Conservation (phyloP, 2,888 invertebrate genomes). For the Zaprionus lineosus region DNA sequence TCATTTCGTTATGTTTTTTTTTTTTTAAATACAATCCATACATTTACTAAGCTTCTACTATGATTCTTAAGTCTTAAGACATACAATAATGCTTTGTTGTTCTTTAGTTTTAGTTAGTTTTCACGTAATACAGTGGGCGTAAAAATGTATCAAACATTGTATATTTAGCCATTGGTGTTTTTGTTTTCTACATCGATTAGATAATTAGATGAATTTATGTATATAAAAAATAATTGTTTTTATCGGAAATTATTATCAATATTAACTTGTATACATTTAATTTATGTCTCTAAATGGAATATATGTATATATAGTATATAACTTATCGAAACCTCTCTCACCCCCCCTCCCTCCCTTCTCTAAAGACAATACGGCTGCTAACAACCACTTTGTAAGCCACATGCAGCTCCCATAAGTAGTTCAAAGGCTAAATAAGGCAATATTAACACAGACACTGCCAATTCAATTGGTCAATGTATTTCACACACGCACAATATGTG, state of each 20-base stretch:
- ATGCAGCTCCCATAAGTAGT: conserved; percentile 17
- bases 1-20: not conserved
- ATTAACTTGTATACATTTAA: conserved; percentile 52
- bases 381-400: conserved; percentile 39
- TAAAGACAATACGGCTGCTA: conserved; percentile 39
- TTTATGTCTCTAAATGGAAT: conserved; percentile 63
- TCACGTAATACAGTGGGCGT: conserved; percentile 34
- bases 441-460: conserved; percentile 54
- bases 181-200: conserved; percentile 47
- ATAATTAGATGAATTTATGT: conserved; percentile 40
- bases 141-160: conserved; percentile 67
- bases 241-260: conserved; percentile 44
- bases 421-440: conserved; percentile 33
- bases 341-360: conserved; percentile 8
- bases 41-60: conserved; percentile 33
- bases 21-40: conserved; percentile 20
- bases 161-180: conserved; percentile 47
- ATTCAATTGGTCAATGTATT: conserved; percentile 62
- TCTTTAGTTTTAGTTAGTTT: conserved; percentile 43
- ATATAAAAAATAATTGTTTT: conserved; percentile 50
- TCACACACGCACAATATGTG: conserved; percentile 38
- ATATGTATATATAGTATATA: conserved; percentile 38
- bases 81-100: conserved; percentile 30
- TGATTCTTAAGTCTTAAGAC: conserved; percentile 22
- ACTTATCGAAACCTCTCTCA: conserved; percentile 43